Conservation (phyloP, 2,797 vertebrate species). For the Pampus argenteus region DNA sequence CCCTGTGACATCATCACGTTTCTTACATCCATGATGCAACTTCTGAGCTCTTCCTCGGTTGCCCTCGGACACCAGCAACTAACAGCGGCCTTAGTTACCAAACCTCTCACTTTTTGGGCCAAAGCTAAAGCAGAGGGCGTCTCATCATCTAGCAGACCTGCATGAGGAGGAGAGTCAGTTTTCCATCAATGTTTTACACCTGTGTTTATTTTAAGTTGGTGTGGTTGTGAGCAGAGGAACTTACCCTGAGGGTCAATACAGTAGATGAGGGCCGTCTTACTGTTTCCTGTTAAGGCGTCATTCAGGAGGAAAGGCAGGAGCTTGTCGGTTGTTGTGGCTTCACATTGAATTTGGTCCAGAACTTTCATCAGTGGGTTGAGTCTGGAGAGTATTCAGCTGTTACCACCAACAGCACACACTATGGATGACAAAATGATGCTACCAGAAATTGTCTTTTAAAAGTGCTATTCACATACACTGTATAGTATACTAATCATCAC, state of each 20-base stretch:
- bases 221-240: neutral
- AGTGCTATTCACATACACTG: neutral
- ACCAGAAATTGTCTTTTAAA: neutral
- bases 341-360: constrained; percentile 64
- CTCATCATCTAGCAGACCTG: constrained; percentile 74
- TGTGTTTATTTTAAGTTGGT: neutral
- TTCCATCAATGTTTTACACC: neutral
- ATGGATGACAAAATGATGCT: neutral
- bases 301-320: constrained; percentile 81
- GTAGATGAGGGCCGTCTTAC: constrained; percentile 82
- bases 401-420: neutral
- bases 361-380: constrained; percentile 69
- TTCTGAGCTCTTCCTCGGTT: constrained; percentile 63
- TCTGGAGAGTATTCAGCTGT: constrained; percentile 58
- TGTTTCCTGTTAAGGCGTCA: constrained; percentile 84
- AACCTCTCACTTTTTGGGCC: constrained; percentile 73
- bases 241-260: constrained; percentile 85
- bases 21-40: constrained; percentile 76
- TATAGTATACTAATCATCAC: too few species aligned
- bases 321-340: constrained; percentile 10
- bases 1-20: constrained; percentile 73
- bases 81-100: constrained; percentile 73
- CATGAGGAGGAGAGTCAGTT: neutral
- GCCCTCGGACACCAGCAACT: constrained; percentile 79
- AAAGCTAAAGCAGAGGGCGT: constrained; percentile 80